phyloP scores from a whole-genome alignment of 1,140 invertebrate species.

The Heterodera schachtii region DNA sequence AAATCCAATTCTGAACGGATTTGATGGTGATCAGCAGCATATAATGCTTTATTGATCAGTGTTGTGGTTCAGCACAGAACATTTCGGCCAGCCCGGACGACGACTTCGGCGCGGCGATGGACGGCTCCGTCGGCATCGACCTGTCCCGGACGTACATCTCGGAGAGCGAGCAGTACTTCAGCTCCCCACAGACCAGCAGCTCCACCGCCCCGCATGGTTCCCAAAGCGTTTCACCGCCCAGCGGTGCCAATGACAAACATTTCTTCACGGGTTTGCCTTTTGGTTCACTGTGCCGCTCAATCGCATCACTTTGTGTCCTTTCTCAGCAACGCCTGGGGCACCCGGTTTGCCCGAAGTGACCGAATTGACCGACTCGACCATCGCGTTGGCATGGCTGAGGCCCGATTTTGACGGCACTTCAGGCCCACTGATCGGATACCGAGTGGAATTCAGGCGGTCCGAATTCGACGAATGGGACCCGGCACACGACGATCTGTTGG shows the following conservation, averaged over 20 bases:
- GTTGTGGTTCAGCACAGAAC: too few species aligned
- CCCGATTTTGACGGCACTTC: constrained; percentile 47
- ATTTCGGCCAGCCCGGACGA: constrained; percentile 9
- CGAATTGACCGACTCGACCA: constrained; percentile 46
- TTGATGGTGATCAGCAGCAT: constrained; percentile 38
- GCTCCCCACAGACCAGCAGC: constrained; percentile 37
- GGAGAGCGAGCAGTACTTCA: constrained; percentile 53
- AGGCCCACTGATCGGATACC: constrained; percentile 55
- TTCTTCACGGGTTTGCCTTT: neutral
- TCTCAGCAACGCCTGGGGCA: constrained; percentile 47
- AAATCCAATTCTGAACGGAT: constrained; percentile 56
- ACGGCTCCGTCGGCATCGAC: constrained; percentile 55
- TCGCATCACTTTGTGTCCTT: neutral
- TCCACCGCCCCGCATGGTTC: neutral
- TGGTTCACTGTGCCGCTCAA: neutral
- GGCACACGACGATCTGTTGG: constrained; percentile 56
- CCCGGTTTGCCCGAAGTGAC: constrained; percentile 60
- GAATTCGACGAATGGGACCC: constrained; percentile 53
- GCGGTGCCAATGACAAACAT: constrained; percentile 22
- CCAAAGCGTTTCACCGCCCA: constrained; percentile 11
- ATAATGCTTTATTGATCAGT: neutral
- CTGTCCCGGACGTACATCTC: constrained; percentile 49
- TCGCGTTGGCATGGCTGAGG: constrained; percentile 54
- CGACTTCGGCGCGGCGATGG: constrained; percentile 22
- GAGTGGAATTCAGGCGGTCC: constrained; percentile 51